Evolutionary conservation across 2,797 vertebrate species (phyloP), one percentile per base, ranked within the genome.

Genomic region (Sebastes goodei): DNA sequence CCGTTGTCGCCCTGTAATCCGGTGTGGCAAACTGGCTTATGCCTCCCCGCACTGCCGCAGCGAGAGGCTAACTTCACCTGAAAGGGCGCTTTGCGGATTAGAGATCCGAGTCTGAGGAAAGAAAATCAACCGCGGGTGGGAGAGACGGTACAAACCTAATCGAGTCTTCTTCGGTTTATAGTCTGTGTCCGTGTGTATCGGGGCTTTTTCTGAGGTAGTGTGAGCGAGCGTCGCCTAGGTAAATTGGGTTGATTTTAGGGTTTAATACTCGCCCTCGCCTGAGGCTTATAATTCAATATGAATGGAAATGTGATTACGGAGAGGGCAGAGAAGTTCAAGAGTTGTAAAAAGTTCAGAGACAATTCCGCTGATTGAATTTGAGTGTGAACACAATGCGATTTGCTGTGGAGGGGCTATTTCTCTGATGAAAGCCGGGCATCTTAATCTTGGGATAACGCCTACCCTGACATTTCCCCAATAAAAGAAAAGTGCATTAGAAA

Each of bases 371-470:
- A 94, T 94, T 92, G 84, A 81, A 89, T 91, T 55, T 20, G 83
- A 90, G 85, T 25, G 85, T 73, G 78, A 80, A 90, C 89, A 86
- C 89, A 89, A 93, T 88, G 78, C 29, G 86, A 92, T 93, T 90
- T 90, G 86, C 77, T 2, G 73, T 2, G 32, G 55, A 64, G 71
- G 71, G 74, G 82, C 86, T 71, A 86, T 85, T 91, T 80, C 88
- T 82, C 76, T 91, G 91, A 94, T 93, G 91, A 89, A 90, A 85
- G 82, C 74, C 0, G 42, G 67, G 76, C 87, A 57, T 87, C 87
- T 83, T 85, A 86, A 92, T 92, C 91, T 86, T 33, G 75, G 76
- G 64, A 71, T 72, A 32, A 75, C 56, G 73, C 81, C 81, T 17
- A 46, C 85, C 53, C 82, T 87, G 89, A 90, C 84, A 27, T 85